A percentile compares a stretch with the other conserved stretches of the same genome.
phyloP scores from a whole-genome alignment of 2,888 invertebrate genomes.

The Drosophila dives region DNA sequence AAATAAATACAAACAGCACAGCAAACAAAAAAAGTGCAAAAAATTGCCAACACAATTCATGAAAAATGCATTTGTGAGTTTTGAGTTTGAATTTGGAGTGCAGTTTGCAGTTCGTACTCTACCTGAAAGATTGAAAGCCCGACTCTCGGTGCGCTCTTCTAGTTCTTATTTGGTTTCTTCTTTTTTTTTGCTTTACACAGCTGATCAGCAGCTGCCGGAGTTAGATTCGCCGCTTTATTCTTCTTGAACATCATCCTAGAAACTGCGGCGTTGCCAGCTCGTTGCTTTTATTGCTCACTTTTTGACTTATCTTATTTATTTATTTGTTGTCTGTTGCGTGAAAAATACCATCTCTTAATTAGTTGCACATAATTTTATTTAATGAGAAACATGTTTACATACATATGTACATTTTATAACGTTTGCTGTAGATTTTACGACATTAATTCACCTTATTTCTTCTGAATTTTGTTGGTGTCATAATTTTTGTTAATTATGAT shows the following conservation, averaged over 20 bases:
- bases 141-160: constrained; percentile 22
- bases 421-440: constrained; percentile 19
- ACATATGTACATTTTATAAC: constrained; percentile 6
- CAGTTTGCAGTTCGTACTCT: constrained; percentile 18
- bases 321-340: neutral
- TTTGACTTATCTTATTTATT: constrained; percentile 21
- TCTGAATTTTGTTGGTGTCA: constrained; percentile 20
- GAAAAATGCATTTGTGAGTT: constrained; percentile 55
- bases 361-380: constrained; percentile 26
- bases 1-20: constrained; percentile 54
- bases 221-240: constrained; percentile 19
- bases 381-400: constrained; percentile 11
- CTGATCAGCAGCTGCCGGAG: constrained; percentile 57
- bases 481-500: constrained; percentile 52
- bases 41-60: constrained; percentile 27
- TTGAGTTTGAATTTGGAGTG: constrained; percentile 38
- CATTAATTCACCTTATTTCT: constrained; percentile 2
- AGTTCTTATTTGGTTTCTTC: constrained; percentile 12
- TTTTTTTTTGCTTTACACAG: constrained; percentile 29
- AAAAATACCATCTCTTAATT: neutral
- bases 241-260: constrained; percentile 17
- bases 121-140: constrained; percentile 45
- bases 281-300: constrained; percentile 8
- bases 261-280: constrained; percentile 46
- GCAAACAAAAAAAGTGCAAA: constrained; percentile 28